Percentiles rank a stretch among this genome's conserved stretches.
Evolutionary conservation across 2,888 invertebrate species (phyloP).

Genomic region (Lasioglossum malachurum): DNA sequence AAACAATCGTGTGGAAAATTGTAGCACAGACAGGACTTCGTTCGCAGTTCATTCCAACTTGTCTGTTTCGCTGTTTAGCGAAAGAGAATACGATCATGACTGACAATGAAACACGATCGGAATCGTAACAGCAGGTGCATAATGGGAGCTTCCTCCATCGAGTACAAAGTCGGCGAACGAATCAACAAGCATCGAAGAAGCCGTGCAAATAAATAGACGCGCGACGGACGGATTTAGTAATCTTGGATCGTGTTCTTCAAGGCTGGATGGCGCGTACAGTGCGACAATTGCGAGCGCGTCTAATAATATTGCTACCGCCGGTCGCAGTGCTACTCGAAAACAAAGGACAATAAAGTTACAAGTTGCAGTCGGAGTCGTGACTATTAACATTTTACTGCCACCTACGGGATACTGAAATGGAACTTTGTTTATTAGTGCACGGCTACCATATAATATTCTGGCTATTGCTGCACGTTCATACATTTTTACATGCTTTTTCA

Average conservation of each 20-base stretch:
- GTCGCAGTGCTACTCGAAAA: not conserved
- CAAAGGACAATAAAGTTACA: not conserved
- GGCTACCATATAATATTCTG: not conserved
- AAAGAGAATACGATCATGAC: not conserved
- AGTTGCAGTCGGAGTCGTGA: not conserved
- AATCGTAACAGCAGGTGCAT: not conserved
- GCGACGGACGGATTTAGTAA: constrained; percentile 15
- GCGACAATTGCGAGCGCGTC: not conserved
- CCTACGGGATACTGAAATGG: not conserved
- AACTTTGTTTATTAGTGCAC: not conserved
- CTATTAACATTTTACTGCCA: not conserved
- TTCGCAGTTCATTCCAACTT: not conserved
- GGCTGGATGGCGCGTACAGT: not conserved
- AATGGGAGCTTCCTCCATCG: not conserved
- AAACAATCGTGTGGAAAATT: not conserved
- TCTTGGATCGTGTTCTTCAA: constrained; percentile 26
- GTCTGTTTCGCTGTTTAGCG: not conserved
- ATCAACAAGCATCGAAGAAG: constrained; percentile 7
- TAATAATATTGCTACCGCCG: constrained; percentile 17
- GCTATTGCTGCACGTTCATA: not conserved
- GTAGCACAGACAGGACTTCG: not conserved
- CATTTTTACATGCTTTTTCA: not conserved
- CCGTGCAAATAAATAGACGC: constrained; percentile 26
- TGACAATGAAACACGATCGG: not conserved
- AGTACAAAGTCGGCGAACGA: not conserved